A percentile compares a stretch with the other conserved stretches of the same genome.
These are phyloP conservation scores for Psilopogon haemacephalus DNA, from an alignment of 2,113 vertebrate species.

Conservation along the genomic window DNA sequence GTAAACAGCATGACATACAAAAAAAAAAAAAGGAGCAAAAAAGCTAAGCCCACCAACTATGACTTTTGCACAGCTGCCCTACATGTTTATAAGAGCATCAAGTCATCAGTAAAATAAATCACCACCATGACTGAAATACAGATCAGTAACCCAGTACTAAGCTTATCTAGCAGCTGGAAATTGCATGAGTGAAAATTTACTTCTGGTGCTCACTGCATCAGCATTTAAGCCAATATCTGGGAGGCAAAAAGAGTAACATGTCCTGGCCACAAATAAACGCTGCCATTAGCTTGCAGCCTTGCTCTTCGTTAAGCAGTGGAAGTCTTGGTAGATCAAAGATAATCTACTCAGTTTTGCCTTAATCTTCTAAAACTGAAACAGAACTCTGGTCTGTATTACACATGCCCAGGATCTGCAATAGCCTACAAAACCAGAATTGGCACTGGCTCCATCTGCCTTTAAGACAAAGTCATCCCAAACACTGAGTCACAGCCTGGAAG, in stretches of 20 bases:
- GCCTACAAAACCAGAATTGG: not conserved
- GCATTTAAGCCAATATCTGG: not conserved
- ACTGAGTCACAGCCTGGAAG: not conserved
- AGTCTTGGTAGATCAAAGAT: not conserved
- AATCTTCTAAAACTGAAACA: not conserved
- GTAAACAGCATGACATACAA: not conserved
- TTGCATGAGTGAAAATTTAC: not conserved
- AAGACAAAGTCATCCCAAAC: not conserved
- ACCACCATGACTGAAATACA: not conserved
- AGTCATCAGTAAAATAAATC: not conserved
- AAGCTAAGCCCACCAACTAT: not conserved
- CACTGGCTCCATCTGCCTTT: not conserved
- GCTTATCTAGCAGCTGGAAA: not conserved
- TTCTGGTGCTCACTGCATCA: not conserved
- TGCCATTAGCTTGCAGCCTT: not conserved
- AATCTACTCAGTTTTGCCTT: not conserved
- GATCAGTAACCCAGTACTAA: not conserved
- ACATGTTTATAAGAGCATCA: not conserved
- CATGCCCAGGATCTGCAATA: not conserved
- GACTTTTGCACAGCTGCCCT: not conserved
- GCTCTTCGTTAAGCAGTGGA: not conserved
- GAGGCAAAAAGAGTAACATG: not conserved
- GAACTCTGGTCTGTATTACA: not conserved
- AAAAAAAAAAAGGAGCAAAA: not conserved
- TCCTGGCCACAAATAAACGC: not conserved